Base-by-base conservation (phyloP, 2,888 invertebrate species). In the Capitulum mitella region DNA sequence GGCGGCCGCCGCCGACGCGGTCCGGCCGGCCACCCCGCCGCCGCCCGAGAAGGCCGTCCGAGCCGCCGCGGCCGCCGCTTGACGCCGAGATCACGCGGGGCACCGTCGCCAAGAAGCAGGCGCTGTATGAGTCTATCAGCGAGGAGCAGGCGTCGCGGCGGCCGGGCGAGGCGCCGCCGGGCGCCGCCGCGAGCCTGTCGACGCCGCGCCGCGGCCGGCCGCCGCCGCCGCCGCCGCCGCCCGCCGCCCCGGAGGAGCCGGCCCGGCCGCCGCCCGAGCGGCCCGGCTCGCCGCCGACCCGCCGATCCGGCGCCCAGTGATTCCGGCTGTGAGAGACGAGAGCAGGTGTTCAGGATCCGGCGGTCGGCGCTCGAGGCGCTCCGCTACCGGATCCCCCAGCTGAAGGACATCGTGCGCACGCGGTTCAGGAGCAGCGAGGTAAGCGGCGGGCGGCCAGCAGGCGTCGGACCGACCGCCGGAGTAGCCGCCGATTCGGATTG, bases 341-440 rank as follows among this genome's bases (percentile, higher is more conserved):
- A 16, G 5, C 51, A 43, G 19, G 77, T 74, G 37, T 64, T 48
- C 37, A 77, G 79, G 64, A 48, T 78, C n/a, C 79, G 80, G 48
- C 74, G 77, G 48, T 32, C 70, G 70, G 70, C 70, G 40, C 70
- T 70, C 22, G 70, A 70, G 70, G 70, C 70, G 37, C 70, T 70
- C n/a, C n/a, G n/a, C n/a, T 75, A 75, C 19, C 75, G 75, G 12
- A 75, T 75, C 86, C 80, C 83, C 82, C 43, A 83, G 80, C 54
- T 82, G 81, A 78, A 81, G 79, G 78, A 79, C 77, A 64, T 83
- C 84, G 40, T 78, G 78, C 37, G 81, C 75, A 54, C 75, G 54
- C 22, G 80, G 64, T 40, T 74, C 78, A 29, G 51, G 29, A 51
- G 77, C 12, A 51, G 40, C 19, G 48, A 77, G 37, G 58, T 78